Evolutionary conservation across 1,140 invertebrate genomes (phyloP).

Genomic region (Sesamia nonagrioides): DNA sequence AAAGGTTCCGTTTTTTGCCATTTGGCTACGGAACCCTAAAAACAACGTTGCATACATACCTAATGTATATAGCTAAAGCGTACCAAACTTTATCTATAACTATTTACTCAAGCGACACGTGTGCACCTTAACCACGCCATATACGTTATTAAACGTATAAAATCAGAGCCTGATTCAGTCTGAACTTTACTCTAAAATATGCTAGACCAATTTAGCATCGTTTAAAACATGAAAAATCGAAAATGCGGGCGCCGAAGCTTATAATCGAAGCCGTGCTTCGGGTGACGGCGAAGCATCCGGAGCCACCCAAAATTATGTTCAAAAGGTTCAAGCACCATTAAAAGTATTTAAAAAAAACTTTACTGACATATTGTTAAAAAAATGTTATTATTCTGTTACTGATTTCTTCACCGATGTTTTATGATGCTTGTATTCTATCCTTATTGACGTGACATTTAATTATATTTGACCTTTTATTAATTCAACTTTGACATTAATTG

Average conservation of each 20-base stretch:
- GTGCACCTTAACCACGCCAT: background rate
- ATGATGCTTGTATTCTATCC: too few species aligned
- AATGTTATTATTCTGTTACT: too few species aligned
- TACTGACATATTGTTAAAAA: too few species aligned
- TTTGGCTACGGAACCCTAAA: too few species aligned
- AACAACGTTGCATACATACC: too few species aligned
- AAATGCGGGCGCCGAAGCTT: slow-evolving; percentile 39
- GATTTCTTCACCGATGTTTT: too few species aligned
- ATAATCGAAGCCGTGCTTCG: slow-evolving; percentile 42
- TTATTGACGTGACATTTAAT: too few species aligned
- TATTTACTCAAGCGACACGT: background rate
- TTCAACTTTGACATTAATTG: too few species aligned
- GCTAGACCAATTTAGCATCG: slow-evolving; percentile 36
- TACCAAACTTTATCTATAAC: too few species aligned
- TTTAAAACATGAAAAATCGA: slow-evolving; percentile 47
- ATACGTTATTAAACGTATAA: slow-evolving; percentile 7
- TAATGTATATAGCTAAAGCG: too few species aligned
- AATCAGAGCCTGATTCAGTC: slow-evolving; percentile 9
- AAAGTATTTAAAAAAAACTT: background rate
- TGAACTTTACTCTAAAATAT: background rate
- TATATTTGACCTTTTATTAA: too few species aligned
- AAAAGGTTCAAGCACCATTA: background rate
- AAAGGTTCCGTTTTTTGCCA: too few species aligned
- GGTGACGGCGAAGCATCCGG: slow-evolving; percentile 17
- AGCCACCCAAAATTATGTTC: background rate